phyloP scores from a whole-genome alignment of 1,140 invertebrate species.

The Chrysoperla carnea region DNA sequence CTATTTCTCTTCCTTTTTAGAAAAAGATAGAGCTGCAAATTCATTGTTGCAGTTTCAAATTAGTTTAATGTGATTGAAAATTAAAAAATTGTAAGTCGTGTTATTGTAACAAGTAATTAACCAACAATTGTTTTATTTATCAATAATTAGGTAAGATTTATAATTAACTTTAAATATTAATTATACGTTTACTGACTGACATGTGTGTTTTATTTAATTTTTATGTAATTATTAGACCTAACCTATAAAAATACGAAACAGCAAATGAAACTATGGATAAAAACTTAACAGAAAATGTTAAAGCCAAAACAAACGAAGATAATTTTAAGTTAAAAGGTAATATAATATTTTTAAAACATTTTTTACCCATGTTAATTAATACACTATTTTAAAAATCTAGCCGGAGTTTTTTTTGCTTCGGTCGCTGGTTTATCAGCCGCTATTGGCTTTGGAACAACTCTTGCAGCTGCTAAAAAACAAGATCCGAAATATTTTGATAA shows the following conservation, averaged over 20 bases:
- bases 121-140: neutral
- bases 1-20: too few relatives aligned
- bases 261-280: neutral
- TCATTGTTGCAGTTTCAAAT: neutral
- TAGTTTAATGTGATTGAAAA: slow-evolving; percentile 1
- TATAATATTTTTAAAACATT: neutral
- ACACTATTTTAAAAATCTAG: slow-evolving; percentile 27
- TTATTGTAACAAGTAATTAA: neutral
- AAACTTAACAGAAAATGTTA: neutral
- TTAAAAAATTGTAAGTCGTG: neutral
- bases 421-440: slow-evolving; percentile 64
- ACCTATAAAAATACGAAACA: neutral
- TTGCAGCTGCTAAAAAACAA: slow-evolving; percentile 57
- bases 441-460: slow-evolving; percentile 61
- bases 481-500: slow-evolving; percentile 66
- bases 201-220: neutral
- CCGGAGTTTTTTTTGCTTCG: slow-evolving; percentile 52
- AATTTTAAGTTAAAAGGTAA: slow-evolving; percentile 1
- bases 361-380: neutral
- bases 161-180: too few relatives aligned
- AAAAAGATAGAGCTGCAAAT: too few relatives aligned
- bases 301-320: neutral
- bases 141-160: neutral
- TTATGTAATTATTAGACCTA: neutral
- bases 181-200: too few relatives aligned